These are phyloP conservation scores for Tineola bisselliella DNA, from an alignment of 2,888 invertebrate genomes.

Conservation along the genomic window DNA sequence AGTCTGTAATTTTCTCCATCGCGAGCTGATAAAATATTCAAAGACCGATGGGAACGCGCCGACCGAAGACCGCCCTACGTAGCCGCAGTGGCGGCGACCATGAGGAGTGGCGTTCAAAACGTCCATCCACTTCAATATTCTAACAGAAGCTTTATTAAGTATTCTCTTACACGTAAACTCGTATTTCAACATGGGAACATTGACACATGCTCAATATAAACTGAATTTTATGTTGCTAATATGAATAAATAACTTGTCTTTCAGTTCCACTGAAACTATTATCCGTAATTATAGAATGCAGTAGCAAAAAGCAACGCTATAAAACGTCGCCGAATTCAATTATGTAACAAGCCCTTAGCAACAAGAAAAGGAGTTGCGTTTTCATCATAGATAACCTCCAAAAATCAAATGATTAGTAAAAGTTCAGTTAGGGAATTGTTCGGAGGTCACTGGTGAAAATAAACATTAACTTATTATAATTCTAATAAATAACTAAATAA, in stretches of 20 bases:
- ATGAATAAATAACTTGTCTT: background rate
- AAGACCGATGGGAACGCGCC: slow-evolving; percentile 21
- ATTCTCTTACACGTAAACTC: background rate
- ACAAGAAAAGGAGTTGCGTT: no score
- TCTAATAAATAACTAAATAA: no score
- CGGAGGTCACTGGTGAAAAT: no score
- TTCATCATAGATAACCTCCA: no score
- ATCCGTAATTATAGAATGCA: background rate
- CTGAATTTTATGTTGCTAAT: background rate
- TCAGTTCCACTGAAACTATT: background rate
- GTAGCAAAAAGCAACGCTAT: background rate
- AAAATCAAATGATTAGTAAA: no score
- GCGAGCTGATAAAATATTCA: slow-evolving; percentile 54
- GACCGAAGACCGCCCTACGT: background rate
- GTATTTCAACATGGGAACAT: background rate
- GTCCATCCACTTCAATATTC: background rate
- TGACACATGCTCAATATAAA: background rate
- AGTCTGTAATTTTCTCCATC: slow-evolving; percentile 52
- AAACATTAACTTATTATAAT: no score
- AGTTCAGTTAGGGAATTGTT: no score
- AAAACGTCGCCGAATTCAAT: no score
- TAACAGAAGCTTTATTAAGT: background rate
- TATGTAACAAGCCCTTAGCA: no score
- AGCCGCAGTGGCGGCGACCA: background rate
- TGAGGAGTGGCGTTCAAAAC: slow-evolving; percentile 2